These are phyloP conservation scores for Galbula dea DNA, from an alignment of 2,113 vertebrate species.

Conservation along the genomic window DNA sequence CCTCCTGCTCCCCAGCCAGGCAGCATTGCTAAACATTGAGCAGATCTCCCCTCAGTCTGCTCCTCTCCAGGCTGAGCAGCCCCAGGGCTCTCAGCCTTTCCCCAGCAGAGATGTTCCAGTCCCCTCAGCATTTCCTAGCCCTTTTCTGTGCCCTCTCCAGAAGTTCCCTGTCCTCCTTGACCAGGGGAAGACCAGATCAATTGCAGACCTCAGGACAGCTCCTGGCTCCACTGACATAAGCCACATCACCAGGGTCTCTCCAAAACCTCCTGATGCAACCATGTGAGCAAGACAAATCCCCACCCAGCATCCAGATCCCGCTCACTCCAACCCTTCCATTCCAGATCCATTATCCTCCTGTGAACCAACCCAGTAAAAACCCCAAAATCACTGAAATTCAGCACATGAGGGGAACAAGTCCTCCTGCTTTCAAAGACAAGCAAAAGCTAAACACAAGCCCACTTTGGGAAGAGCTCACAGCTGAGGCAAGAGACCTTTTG, in stretches of 20 bases:
- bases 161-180: no score
- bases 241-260: not conserved
- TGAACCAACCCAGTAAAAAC: not conserved
- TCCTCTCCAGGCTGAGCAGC: no score
- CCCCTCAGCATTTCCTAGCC: no score
- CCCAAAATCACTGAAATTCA: not conserved
- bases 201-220: no score
- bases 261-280: no score
- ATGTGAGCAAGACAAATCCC: not conserved
- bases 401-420: not conserved
- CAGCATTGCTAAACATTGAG: no score
- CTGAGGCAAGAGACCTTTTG: not conserved
- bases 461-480: not conserved
- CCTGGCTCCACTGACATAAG: not conserved
- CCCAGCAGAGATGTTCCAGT: no score
- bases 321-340: fast-evolving
- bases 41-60: no score
- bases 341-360: not conserved
- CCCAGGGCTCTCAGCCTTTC: no score
- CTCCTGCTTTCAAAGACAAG: not conserved
- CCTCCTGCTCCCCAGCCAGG: no score
- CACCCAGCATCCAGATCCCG: fast-evolving
- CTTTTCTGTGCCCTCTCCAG: no score
- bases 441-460: not conserved
- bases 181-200: fast-evolving